Conservation (phyloP, 2,113 vertebrate species). For the Gobius niger region DNA sequence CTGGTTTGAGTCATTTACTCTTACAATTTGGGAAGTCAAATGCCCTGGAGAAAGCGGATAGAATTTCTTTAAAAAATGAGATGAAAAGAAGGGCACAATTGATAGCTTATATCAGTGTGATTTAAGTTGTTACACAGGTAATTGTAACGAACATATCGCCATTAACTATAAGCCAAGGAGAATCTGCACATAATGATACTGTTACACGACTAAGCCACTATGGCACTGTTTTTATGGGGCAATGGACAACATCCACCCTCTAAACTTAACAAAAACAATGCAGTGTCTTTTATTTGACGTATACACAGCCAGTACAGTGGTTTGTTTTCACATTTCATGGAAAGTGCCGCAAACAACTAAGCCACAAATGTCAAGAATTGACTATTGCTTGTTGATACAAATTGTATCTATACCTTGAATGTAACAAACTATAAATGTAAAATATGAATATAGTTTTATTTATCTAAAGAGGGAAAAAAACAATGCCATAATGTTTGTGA, state of each 20-base stretch:
- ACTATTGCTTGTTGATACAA: slow-evolving; percentile 99
- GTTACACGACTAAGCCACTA: not conserved
- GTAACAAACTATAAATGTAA: slow-evolving; percentile 92
- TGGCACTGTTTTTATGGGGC: slow-evolving; percentile 22
- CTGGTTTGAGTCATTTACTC: not conserved
- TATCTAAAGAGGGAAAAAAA: slow-evolving; percentile 70
- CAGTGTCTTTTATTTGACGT: slow-evolving; percentile 11
- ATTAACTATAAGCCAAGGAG: not conserved
- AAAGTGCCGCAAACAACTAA: slow-evolving; percentile 88
- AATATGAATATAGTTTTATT: slow-evolving; percentile 90
- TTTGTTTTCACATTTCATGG: slow-evolving; percentile 30
- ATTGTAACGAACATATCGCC: not conserved
- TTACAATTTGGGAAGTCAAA: slow-evolving; percentile 30
- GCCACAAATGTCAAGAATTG: slow-evolving; percentile 97
- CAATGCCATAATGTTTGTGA: slow-evolving; percentile 92
- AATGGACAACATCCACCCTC: slow-evolving; percentile 14
- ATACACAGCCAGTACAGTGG: slow-evolving; percentile 19
- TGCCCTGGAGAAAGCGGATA: slow-evolving; percentile 22
- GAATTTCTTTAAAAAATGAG: not conserved
- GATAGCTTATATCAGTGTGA: not conserved
- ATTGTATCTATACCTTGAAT: slow-evolving; percentile 99
- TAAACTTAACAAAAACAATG: slow-evolving; percentile 14
- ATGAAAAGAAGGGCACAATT: not conserved
- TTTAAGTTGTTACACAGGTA: not conserved
- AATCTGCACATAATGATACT: not conserved